Base-by-base conservation (phyloP, 2,888 invertebrate genomes). In the Drosophila algonquin region DNA sequence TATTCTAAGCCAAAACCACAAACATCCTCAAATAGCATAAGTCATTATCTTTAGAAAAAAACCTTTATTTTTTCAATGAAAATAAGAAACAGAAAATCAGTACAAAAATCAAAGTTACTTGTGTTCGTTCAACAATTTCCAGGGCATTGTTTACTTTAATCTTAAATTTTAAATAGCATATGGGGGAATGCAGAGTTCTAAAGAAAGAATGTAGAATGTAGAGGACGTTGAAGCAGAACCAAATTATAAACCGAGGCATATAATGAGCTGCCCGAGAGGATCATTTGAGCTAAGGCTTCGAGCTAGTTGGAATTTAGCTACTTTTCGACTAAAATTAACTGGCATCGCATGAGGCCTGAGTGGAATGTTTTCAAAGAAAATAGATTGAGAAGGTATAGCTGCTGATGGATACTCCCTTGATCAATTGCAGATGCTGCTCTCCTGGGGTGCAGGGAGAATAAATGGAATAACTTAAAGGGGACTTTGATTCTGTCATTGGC, bases 1-100 rank as follows among this genome's bases (percentile, higher is more conserved):
- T 35, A 35, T 35, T 12, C 0, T 35, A 35, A 51, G 40, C 40
- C 44, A 45, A 50, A 56, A 18, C 21, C 44, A 32, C 68, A 80
- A 74, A 63, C 53, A 40, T 46, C 72, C 61, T 50, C 70, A 68
- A 24, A 57, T 69, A 51, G 16, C 35, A 46, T 65, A 65, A 76
- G 48, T 32, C 24, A 24, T 73, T 76, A 79, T 79, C 73, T 87
- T 81, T 79, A 75, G 58, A 74, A 80, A 88, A 77, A 80, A 81
- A 77, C 61, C 59, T 77, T 87, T 81, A 81, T 52, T 87, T 64
- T 73, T 55, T 77, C 70, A 73, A 57, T 75, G 68, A 59, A 67
- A 59, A 65, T 65, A 73, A 61, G 69, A 18, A 47, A 47, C 12
- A 10, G 10, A 47, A 76, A 65, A 68, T 81, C 82, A 81, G 77